These are phyloP conservation scores for Argya squamiceps DNA, from an alignment of 2,797 vertebrate species.

Conservation along the genomic window DNA sequence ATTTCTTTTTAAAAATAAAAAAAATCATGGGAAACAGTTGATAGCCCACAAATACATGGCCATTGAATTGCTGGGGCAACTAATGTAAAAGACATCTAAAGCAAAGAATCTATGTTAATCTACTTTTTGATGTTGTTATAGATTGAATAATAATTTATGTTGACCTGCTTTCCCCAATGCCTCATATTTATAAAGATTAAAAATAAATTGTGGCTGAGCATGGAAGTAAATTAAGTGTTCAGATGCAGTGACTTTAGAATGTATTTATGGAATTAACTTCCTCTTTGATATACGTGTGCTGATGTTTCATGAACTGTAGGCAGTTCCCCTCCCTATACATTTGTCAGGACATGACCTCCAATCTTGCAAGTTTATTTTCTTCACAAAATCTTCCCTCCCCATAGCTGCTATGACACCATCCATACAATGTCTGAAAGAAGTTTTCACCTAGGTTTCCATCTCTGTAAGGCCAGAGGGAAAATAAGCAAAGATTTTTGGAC, in stretches of 20 bases:
- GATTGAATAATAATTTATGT: slow-evolving; percentile 2
- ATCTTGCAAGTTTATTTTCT: not conserved
- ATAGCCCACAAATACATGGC: not conserved
- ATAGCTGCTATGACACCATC: not conserved
- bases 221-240: slow-evolving; percentile 27
- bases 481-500: not conserved
- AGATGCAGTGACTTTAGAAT: not conserved
- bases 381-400: not conserved
- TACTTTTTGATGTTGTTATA: not conserved
- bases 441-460: not conserved
- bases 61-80: not conserved
- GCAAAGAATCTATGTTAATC: not conserved
- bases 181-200: slow-evolving; percentile 21
- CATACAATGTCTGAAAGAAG: not conserved
- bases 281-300: not conserved
- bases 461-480: not conserved
- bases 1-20: not conserved
- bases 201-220: slow-evolving; percentile 26
- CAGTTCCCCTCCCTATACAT: not conserved
- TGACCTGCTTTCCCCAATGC: not conserved
- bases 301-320: not conserved
- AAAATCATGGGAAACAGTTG: not conserved
- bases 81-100: not conserved
- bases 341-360: not conserved
- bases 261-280: slow-evolving; percentile 25